These are phyloP conservation scores for Ctenopoma kingsleyae DNA, from an alignment of 2,797 vertebrate species.

Conservation along the genomic window DNA sequence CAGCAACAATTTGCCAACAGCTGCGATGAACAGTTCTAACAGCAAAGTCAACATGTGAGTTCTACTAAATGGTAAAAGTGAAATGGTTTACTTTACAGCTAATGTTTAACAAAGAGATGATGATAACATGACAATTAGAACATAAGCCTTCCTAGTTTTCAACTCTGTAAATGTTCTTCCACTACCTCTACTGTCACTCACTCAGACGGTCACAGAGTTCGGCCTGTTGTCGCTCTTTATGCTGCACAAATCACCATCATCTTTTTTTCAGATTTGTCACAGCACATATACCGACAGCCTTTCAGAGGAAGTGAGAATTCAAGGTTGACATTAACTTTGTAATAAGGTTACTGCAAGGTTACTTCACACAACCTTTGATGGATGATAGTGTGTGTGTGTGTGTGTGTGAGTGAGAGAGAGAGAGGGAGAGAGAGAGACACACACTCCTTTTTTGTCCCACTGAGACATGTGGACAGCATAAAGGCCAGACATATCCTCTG, in stretches of 20 bases:
- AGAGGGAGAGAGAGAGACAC: too few species aligned
- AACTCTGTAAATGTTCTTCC: not conserved
- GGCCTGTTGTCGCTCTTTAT: not conserved
- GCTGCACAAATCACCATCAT: not conserved
- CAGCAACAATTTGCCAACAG: conserved; percentile 42
- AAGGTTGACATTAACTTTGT: not conserved
- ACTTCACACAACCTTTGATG: not conserved
- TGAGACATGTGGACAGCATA: conserved; percentile 20
- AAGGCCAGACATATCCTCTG: conserved; percentile 11
- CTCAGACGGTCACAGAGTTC: not conserved
- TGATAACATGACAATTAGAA: not conserved
- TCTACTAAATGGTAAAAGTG: not conserved
- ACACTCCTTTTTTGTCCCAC: conserved; percentile 28
- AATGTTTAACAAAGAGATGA: conserved; percentile 12
- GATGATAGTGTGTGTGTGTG: not conserved
- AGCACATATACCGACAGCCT: not conserved
- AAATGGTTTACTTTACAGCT: conserved; percentile 14
- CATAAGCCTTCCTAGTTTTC: not conserved
- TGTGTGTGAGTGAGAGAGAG: not conserved
- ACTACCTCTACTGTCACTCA: not conserved
- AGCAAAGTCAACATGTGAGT: conserved; percentile 2
- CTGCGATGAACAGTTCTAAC: conserved; percentile 38
- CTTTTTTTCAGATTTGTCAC: conserved; percentile 15
- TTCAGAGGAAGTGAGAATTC: conserved; percentile 5
- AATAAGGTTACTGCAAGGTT: not conserved